A percentile compares a stretch with the other conserved stretches of the same genome.
phyloP scores from a whole-genome alignment of 2,113 vertebrate species.

The Archilochus colubris region DNA sequence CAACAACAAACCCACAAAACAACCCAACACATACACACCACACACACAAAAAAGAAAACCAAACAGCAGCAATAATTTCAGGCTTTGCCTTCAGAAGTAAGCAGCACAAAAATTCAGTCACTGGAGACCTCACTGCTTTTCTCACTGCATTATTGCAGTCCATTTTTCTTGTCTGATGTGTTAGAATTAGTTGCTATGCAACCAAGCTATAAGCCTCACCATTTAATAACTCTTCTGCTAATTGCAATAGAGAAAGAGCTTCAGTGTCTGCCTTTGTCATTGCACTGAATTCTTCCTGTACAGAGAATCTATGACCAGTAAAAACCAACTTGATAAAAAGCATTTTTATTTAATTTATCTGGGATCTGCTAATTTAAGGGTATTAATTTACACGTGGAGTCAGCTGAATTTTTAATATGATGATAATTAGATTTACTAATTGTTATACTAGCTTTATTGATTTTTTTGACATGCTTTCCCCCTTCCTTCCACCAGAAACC shows the following conservation, averaged over 20 bases:
- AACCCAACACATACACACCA: too few relatives aligned
- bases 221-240: slow-evolving; percentile 55
- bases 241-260: slow-evolving; percentile 45
- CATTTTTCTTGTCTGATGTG: slow-evolving; percentile 54
- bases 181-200: slow-evolving; percentile 73
- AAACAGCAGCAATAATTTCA: not conserved
- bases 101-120: not conserved
- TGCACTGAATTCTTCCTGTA: not conserved
- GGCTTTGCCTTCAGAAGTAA: not conserved
- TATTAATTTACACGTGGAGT: not conserved
- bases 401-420: not conserved
- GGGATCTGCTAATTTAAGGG: not conserved
- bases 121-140: not conserved
- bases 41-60: too few relatives aligned
- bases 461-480: not conserved
- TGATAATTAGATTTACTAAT: not conserved
- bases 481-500: not conserved
- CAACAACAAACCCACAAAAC: too few relatives aligned
- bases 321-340: not conserved
- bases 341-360: not conserved
- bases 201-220: slow-evolving; percentile 53
- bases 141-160: slow-evolving; percentile 7
- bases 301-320: rapidly evolving
- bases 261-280: not conserved
- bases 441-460: not conserved